Base-by-base conservation (phyloP, 2,888 invertebrate genomes). In the Thereva nobilitata region DNA sequence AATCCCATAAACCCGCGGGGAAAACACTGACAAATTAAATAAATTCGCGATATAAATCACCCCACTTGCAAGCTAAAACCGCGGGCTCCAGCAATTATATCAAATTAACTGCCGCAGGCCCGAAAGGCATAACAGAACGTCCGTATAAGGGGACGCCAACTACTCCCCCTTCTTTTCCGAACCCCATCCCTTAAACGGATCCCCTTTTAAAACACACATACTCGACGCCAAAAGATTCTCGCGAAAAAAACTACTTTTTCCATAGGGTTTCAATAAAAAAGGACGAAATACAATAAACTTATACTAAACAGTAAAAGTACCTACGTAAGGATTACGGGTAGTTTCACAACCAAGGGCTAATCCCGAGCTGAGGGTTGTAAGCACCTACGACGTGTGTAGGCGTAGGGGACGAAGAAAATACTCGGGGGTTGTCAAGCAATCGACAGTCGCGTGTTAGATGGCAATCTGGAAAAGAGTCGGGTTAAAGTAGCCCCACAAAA, bases 381-480 rank as follows among this genome's bases (percentile, higher is more conserved):
- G 59, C 45, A 47, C 38, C 47, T 49, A 47, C 59, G 47, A 45
- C 35, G 38, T 45, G 49, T 47, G 47, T 38, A 45, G 38, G 47
- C 45, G 23, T 23, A 38, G 44, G 34, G 59, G 47, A 38, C 59
- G 38, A 59, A 47, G 40, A 59, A 59, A 45, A n/a, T 42, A 8
- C 42, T 45, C 12, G n/a, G 47, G 59, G 59, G 59, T 53, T 64
- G 56, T 64, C 64, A 65, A 67, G 38, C 67, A 63, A 67, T 69
- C 67, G 67, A 59, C 69, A 66, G 53, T 69, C 69, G 69, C 69
- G 66, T 69, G 69, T 54, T 66, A 67, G 67, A 69, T 69, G 53
- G 67, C 57, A 69, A 67, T 69, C 67, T 67, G 47, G 55, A 61
- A 23, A 23, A 59, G 49, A 64, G 61, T 54, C 49, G 61, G 35